phyloP scores from a whole-genome alignment of 1,140 invertebrate genomes.

The Eumaeus atala region DNA sequence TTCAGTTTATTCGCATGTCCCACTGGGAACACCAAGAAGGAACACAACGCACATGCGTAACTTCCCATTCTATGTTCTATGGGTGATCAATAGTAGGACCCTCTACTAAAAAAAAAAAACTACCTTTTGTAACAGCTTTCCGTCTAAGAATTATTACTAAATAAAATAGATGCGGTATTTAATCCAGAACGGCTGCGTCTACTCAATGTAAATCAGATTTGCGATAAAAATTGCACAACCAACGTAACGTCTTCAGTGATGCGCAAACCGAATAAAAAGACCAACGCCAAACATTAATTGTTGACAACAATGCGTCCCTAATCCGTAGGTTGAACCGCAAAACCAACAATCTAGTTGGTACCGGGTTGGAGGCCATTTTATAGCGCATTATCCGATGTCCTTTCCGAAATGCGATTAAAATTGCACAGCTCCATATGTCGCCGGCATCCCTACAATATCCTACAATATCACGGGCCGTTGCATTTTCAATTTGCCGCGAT shows the following conservation, averaged over 20 bases:
- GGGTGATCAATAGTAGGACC: too few species aligned
- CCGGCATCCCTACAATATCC: conserved; percentile 47
- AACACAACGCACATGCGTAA: too few species aligned
- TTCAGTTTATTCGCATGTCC: too few species aligned
- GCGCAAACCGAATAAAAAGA: conserved; percentile 57
- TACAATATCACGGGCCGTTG: conserved; percentile 68
- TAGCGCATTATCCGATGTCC: conserved; percentile 66
- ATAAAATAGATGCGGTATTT: background rate
- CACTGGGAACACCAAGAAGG: too few species aligned
- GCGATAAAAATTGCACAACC: background rate
- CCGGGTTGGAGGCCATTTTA: conserved; percentile 54
- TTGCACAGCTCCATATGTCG: conserved; percentile 71
- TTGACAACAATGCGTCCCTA: conserved; percentile 56
- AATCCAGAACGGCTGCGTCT: background rate
- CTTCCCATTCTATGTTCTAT: too few species aligned
- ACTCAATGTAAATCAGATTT: too few species aligned
- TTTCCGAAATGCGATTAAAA: conserved; percentile 73
- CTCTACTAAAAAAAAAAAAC: too few species aligned
- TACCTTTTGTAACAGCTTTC: too few species aligned
- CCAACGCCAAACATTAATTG: conserved; percentile 63
- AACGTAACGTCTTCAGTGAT: conserved; percentile 25
- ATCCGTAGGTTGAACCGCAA: conserved; percentile 56
- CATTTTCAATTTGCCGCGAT: conserved; percentile 72
- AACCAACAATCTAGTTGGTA: conserved; percentile 60
- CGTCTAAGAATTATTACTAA: too few species aligned